A percentile compares a stretch with the other conserved stretches of the same genome.
Conservation (phyloP, 2,888 invertebrate species). For the Azorinus chamasolen region DNA sequence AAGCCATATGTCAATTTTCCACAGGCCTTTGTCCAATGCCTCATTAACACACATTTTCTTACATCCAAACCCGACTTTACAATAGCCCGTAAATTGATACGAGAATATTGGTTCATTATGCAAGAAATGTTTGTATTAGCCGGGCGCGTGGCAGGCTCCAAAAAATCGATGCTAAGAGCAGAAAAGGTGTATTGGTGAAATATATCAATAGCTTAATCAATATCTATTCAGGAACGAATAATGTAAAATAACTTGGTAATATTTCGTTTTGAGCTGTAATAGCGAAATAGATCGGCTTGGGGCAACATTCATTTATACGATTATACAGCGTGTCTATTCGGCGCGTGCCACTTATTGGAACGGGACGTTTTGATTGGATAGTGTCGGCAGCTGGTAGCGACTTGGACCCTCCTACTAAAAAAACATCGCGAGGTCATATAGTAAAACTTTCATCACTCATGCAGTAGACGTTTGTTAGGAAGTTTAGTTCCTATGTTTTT, state of each 20-base stretch:
- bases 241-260: too few species aligned
- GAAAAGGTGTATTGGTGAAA: too few species aligned
- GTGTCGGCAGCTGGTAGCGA: constrained; percentile 60
- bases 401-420: constrained; percentile 64
- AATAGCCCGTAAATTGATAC: too few species aligned
- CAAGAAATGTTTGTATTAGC: too few species aligned
- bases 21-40: neutral
- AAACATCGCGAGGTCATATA: constrained; percentile 70
- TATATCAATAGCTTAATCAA: too few species aligned
- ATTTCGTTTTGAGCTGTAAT: too few species aligned
- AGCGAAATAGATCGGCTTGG: constrained; percentile 19
- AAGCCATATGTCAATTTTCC: constrained; percentile 4
- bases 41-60: neutral
- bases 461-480: constrained; percentile 52
- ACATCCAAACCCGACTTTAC: too few species aligned
- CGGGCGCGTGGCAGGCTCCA: too few species aligned
- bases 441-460: constrained; percentile 70
- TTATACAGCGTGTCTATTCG: constrained; percentile 61
- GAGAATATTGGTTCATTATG: too few species aligned
- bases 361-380: constrained; percentile 67
- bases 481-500: constrained; percentile 62
- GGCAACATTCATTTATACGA: constrained; percentile 49
- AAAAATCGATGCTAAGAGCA: too few species aligned
- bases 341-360: constrained; percentile 64
- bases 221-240: too few species aligned